phyloP scores from a whole-genome alignment of 2,113 vertebrate genomes.

The Corythoichthys haematopterus region DNA sequence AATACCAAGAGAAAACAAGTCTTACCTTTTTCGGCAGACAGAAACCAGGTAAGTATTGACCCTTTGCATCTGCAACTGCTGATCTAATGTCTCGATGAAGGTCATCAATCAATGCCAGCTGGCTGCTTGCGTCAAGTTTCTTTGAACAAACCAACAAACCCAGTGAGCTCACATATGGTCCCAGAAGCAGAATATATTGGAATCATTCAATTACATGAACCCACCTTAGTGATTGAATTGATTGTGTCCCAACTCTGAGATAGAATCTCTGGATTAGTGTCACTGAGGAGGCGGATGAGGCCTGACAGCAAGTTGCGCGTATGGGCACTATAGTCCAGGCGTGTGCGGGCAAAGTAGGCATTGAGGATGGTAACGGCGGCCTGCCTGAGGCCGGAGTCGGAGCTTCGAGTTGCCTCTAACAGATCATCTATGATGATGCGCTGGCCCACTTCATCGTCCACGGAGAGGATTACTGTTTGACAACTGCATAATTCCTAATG shows the following conservation, averaged over 20 bases:
- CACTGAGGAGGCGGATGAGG: constrained; percentile 91
- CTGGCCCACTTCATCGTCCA: constrained; percentile 91
- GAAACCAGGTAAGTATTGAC: constrained; percentile 90
- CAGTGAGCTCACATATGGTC: not conserved
- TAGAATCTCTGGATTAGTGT: constrained; percentile 83
- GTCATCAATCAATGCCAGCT: constrained; percentile 92
- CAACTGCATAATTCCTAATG: constrained; percentile 88
- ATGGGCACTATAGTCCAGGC: constrained; percentile 85
- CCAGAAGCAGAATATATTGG: not conserved
- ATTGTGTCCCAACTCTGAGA: constrained; percentile 96
- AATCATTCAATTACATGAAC: constrained; percentile 12
- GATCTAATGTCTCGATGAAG: constrained; percentile 89
- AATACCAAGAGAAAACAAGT: not conserved
- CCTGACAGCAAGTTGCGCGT: constrained; percentile 85
- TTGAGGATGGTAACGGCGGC: constrained; percentile 89
- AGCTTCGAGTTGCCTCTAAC: constrained; percentile 85
- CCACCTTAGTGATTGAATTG: constrained; percentile 92
- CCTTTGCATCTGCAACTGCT: constrained; percentile 83
- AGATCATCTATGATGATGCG: constrained; percentile 93
- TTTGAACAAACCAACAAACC: constrained; percentile 39
- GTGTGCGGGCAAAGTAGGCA: constrained; percentile 89
- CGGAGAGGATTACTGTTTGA: constrained; percentile 90
- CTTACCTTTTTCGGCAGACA: constrained; percentile 96
- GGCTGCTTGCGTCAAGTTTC: constrained; percentile 93
- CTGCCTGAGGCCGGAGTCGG: constrained; percentile 85